Evolutionary conservation across 2,113 vertebrate genomes (phyloP).

Genomic region (Apaloderma vittatum): DNA sequence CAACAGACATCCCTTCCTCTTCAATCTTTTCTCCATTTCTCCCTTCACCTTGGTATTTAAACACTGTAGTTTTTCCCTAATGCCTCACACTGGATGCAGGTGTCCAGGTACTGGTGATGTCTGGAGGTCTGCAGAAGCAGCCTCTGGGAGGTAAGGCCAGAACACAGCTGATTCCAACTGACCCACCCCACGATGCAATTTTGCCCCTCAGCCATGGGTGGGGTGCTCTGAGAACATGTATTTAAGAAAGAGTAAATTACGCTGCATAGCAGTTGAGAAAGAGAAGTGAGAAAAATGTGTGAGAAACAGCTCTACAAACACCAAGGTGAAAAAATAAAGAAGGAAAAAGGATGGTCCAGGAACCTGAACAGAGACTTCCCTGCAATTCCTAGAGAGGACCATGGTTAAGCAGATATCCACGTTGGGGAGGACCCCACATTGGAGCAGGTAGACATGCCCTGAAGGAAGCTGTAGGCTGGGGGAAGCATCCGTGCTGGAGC

Average conservation of each 20-base stretch:
- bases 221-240: not conserved
- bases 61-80: not conserved
- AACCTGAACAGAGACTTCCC: not conserved
- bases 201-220: not conserved
- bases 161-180: fast-evolving
- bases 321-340: not conserved
- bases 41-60: not conserved
- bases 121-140: not conserved
- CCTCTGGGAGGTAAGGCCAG: fast-evolving
- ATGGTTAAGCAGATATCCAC: not conserved
- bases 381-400: not conserved
- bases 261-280: not conserved
- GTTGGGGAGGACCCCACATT: fast-evolving
- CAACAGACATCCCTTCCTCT: not conserved
- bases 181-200: not conserved
- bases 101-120: not conserved
- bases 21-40: not conserved
- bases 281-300: not conserved
- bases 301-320: not conserved
- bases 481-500: not conserved
- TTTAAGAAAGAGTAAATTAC: not conserved
- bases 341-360: not conserved
- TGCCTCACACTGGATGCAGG: not conserved
- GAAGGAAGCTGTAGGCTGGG: not conserved
- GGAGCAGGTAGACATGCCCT: not conserved